Percentiles rank a stretch among this genome's conserved stretches.
Conservation (phyloP, 2,888 invertebrate species). For the Agrochola lota region DNA sequence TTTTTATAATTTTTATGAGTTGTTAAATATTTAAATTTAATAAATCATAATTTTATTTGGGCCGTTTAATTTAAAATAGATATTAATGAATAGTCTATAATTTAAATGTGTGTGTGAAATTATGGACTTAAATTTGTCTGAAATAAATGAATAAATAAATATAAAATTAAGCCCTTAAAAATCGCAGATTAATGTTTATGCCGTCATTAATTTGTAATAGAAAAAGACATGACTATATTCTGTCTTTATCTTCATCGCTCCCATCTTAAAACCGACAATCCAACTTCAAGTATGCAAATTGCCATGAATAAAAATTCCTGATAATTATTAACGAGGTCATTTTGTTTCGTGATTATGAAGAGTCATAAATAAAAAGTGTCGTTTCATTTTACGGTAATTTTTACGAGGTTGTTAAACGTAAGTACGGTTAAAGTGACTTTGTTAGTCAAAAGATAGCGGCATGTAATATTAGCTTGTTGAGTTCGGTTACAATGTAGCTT, state of each 20-base stretch:
- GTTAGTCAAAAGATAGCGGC: conserved; percentile 49
- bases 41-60: no score
- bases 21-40: no score
- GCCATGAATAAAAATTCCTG: conserved; percentile 35
- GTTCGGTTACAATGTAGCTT: conserved; percentile 33
- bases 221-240: not conserved
- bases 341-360: conserved; percentile 55
- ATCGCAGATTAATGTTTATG: not conserved
- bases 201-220: not conserved
- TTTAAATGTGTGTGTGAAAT: no score
- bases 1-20: no score
- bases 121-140: no score
- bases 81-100: no score
- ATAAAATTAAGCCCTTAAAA: no score
- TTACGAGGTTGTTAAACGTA: conserved; percentile 52
- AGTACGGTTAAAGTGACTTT: conserved; percentile 57
- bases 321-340: conserved; percentile 61
- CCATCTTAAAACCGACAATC: not conserved
- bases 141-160: no score
- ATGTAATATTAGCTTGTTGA: conserved; percentile 33
- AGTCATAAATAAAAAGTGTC: conserved; percentile 63
- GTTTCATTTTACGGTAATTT: conserved; percentile 63
- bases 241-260: not conserved
- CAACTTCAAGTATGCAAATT: conserved; percentile 40
- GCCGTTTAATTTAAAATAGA: no score